Base-by-base conservation (phyloP, 2,113 vertebrate species). In the Cyphomyrus discorhynchus region DNA sequence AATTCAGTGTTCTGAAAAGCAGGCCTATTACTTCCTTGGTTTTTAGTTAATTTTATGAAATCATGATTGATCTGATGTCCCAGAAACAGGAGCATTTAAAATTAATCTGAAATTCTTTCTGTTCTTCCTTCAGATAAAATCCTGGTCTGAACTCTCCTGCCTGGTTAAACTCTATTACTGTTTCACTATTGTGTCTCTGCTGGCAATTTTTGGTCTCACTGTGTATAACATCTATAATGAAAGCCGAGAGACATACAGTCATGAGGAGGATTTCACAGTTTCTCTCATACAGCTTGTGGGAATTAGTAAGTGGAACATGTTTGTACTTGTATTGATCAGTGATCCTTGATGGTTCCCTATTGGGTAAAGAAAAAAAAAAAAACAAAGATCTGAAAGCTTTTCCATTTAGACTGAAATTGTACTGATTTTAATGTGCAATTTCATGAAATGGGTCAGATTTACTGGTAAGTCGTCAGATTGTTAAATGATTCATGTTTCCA, bases 241-340 rank as follows among this genome's bases (percentile, higher is more conserved):
- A 90, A 92, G 87, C 6, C 94, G 92, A 52, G 83, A 83, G 39
- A 49, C 70, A 0, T 90, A 87, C 1, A 86, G 45, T 5, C 89
- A 93, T 0, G 90, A 93, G 47, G 97, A 97, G 87, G 95, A 97
- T 91, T 95, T 97, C 82, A 95, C 96, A 1, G 92, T 98, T 31
- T 97, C 97, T 58, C 93, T 97, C 1, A 96, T 97, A 91, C 97
- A 96, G 93, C 46, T 97, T n/a, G 92, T 98, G 39, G 96, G 96
- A 91, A 94, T 96, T 27, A 90, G 97, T 98, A 95, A 96, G 96
- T 94, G 49, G 27, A 24, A 50, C 83, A 5, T 42, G 21, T n/a
- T 39, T 42, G 15, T 24, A 39, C 5, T 45, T 82, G 77, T 24
- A 7, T 24, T 84, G 82, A 47, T 1, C 82, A 21, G 21, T 47